These are phyloP conservation scores for Characodon lateralis DNA, from an alignment of 2,797 vertebrate species.

Conservation along the genomic window DNA sequence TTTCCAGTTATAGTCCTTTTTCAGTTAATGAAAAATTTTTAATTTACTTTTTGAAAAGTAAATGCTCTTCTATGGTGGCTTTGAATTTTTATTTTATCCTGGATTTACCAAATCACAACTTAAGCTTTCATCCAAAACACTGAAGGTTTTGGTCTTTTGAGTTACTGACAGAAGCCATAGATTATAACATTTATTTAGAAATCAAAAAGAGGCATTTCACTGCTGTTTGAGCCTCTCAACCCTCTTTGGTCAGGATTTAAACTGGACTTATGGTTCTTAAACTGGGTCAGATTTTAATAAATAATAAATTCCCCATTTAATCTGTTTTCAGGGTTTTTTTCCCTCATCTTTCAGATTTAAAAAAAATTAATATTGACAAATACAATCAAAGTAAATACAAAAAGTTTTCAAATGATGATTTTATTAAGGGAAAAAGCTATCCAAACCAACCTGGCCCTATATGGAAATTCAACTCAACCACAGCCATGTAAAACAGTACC, in stretches of 20 bases:
- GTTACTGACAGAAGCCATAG: neutral
- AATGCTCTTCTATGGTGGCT: neutral
- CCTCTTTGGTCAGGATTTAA: neutral
- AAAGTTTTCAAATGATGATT: neutral
- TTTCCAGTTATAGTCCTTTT: neutral
- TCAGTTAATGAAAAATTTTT: neutral
- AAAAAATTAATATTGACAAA: neutral
- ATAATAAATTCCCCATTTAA: neutral
- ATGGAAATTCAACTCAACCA: neutral
- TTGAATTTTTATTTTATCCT: neutral
- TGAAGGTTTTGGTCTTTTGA: neutral
- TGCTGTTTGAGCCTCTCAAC: neutral
- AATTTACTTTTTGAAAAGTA: neutral
- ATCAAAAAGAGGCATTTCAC: neutral
- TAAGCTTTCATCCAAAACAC: neutral
- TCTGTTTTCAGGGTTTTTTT: neutral
- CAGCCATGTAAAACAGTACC: neutral
- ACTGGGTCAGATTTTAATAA: neutral
- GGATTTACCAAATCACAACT: neutral
- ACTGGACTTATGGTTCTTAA: neutral
- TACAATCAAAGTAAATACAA: neutral
- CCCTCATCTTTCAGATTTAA: neutral
- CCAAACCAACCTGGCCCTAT: neutral
- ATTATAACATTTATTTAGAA: neutral
- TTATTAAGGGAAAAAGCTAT: neutral